A percentile compares a stretch with the other conserved stretches of the same genome.
phyloP scores from a whole-genome alignment of 2,797 vertebrate genomes.

The Amblyopsis hoosieri region DNA sequence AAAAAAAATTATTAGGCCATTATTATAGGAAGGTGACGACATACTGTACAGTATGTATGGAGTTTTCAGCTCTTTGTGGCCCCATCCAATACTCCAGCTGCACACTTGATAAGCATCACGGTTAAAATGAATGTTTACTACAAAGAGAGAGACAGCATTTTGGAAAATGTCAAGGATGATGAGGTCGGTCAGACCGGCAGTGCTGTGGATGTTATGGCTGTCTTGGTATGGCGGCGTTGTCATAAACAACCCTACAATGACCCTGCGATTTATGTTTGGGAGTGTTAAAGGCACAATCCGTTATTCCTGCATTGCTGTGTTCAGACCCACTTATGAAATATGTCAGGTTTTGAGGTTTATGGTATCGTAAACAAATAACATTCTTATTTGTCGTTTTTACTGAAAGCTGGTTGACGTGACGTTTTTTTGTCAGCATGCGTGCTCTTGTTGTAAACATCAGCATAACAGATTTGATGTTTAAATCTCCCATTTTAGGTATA shows the following conservation, averaged over 20 bases:
- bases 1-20: too few relatives aligned
- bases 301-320: too few relatives aligned
- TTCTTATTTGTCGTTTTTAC: too few relatives aligned
- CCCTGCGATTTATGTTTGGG: conserved; percentile 53
- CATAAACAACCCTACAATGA: conserved; percentile 50
- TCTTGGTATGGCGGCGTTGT: conserved; percentile 58
- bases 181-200: conserved; percentile 70
- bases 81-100: conserved; percentile 43
- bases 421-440: too few relatives aligned
- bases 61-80: conserved; percentile 42
- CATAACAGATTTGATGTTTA: too few relatives aligned
- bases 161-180: conserved; percentile 79
- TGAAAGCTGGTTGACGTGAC: too few relatives aligned
- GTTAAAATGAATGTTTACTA: conserved; percentile 67
- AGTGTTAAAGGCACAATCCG: conserved; percentile 38
- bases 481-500: too few relatives aligned
- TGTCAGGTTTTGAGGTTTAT: too few relatives aligned
- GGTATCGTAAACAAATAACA: too few relatives aligned
- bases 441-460: too few relatives aligned
- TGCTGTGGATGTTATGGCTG: conserved; percentile 57
- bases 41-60: not conserved
- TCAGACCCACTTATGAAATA: too few relatives aligned
- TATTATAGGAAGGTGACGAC: too few relatives aligned
- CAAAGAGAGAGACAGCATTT: conserved; percentile 31
- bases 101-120: conserved; percentile 68